Evolutionary conservation across 2,113 vertebrate genomes (phyloP), one percentile per base, ranked within the genome.

Genomic region (Opisthocomus hoazin): DNA sequence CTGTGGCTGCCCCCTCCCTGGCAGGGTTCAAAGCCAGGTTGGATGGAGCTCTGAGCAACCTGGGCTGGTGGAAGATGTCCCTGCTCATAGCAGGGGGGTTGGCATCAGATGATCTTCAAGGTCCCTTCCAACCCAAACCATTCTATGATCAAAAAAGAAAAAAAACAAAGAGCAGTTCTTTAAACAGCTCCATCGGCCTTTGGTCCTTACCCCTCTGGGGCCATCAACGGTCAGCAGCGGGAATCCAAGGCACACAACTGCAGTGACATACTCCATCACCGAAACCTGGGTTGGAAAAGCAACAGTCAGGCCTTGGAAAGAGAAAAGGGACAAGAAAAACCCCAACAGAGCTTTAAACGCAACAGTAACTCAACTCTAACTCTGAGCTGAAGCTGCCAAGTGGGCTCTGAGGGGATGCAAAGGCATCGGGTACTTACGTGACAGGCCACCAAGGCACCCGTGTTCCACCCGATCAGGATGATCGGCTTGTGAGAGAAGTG

Each of bases 401-500:
- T 0, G 7, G 41, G 23, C 20, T 58, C 41, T 4, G 11, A 22
- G 22, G 21, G 17, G 51, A 37, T 0, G 27, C 8, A 43, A 45
- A 68, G 27, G 1, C 7, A 19, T 0, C 9, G 3, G 54, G 51
- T 41, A 98, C 99, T 99, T 96, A 99, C 99, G 1, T 99, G 99
- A 97, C 99, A 99, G 84, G 99, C 99, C 56, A 99, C 99, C 92
- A 99, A 97, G 39, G 99, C 99, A 41, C 99, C 99, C 2, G 99
- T 98, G 63, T 99, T 99, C 99, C 99, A 99, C 54, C 99, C 99
- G 9, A 99, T 99, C 82, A 99, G 97, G 94, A 99, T 98, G 68
- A 99, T 98, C 10, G 99, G 99, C 91, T 99, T 99, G 96, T 99
- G 99, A 8, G 99, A 99, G 66, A 99, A 99, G 96, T 99, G 99